phyloP scores from a whole-genome alignment of 1,140 invertebrate species.

The Riptortus pedestris region DNA sequence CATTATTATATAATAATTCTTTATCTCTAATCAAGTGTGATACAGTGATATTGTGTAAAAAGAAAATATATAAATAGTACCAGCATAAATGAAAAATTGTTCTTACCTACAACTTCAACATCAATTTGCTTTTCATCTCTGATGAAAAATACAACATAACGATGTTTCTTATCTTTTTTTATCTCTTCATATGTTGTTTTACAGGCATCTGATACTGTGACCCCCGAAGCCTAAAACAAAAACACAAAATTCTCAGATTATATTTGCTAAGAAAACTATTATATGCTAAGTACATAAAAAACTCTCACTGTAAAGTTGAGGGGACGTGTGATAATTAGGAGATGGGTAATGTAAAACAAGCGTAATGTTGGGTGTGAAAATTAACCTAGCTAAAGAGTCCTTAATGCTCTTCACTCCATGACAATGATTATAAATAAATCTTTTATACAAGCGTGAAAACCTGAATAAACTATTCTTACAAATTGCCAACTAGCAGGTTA shows the following conservation, averaged over 20 bases:
- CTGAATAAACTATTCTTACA: too few relatives aligned
- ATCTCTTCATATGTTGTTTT: slow-evolving; percentile 93
- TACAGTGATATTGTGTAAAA: too few relatives aligned
- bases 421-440: too few relatives aligned
- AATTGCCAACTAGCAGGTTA: too few relatives aligned
- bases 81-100: too few relatives aligned
- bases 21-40: too few relatives aligned
- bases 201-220: slow-evolving; percentile 86
- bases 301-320: neutral
- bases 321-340: neutral
- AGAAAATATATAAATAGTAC: too few relatives aligned
- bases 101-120: slow-evolving; percentile 72
- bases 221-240: slow-evolving; percentile 76
- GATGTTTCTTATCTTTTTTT: slow-evolving; percentile 93
- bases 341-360: neutral
- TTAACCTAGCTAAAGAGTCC: too few relatives aligned
- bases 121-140: slow-evolving; percentile 90
- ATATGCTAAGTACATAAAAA: neutral
- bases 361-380: too few relatives aligned
- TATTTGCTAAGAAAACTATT: neutral
- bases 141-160: slow-evolving; percentile 91
- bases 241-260: slow-evolving; percentile 15
- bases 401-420: too few relatives aligned
- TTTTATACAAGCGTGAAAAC: too few relatives aligned
- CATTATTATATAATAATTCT: too few relatives aligned